phyloP scores from a whole-genome alignment of 1,140 invertebrate species.

The Cataglyphis hispanica region DNA sequence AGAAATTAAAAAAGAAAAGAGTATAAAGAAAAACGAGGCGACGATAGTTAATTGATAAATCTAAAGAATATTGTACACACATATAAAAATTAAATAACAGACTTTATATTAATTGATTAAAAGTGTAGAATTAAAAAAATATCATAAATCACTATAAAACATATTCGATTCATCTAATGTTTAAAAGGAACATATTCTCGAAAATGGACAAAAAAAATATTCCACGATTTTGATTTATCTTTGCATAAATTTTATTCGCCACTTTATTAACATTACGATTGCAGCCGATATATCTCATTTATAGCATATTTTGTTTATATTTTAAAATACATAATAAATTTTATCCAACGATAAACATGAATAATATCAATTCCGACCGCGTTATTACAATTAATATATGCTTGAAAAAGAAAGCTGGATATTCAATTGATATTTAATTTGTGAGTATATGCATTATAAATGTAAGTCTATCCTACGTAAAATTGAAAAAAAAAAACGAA shows the following conservation, averaged over 20 bases:
- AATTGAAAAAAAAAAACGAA: slow-evolving; percentile 31
- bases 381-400: slow-evolving; percentile 17
- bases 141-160: neutral
- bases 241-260: too few species aligned
- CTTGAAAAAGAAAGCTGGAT: slow-evolving; percentile 12
- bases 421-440: slow-evolving; percentile 14
- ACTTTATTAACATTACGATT: too few species aligned
- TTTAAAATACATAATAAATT: neutral
- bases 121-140: neutral
- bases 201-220: too few species aligned
- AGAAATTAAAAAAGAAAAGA: too few species aligned
- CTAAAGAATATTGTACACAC: too few species aligned
- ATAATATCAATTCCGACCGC: neutral
- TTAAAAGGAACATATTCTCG: neutral
- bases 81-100: too few species aligned
- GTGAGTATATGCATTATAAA: neutral
- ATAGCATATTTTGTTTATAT: neutral
- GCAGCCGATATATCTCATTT: too few species aligned
- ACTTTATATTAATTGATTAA: too few species aligned
- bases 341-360: neutral
- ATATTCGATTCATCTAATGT: neutral
- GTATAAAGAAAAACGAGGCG: too few species aligned
- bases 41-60: too few species aligned
- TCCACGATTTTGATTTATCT: too few species aligned
- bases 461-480: neutral